Base-by-base conservation (phyloP, 2,888 invertebrate genomes). In the Strigamia transsilvanica region DNA sequence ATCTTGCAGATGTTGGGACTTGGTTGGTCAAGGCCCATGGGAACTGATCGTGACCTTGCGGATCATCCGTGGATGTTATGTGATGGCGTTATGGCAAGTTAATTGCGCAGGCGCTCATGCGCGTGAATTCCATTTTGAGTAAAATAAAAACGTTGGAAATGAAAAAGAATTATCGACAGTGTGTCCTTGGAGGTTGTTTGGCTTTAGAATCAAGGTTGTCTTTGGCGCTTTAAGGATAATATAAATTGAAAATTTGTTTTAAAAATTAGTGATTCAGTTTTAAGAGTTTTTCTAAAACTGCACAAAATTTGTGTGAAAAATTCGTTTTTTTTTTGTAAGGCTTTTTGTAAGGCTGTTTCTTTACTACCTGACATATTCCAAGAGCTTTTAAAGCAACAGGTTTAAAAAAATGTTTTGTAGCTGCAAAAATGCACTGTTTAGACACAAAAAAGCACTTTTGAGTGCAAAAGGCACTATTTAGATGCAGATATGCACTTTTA, bases 11-110 rank as follows among this genome's bases (percentile, higher is more conserved):
- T 61, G 61, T 5, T 61, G 10, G 61, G 61, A 7, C 61, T 61
- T 61, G 61, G 18, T 7, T 61, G 61, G 61, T 61, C 23, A 61
- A 61, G 61, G 61, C 61, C 6, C 61, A 18, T 61, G 61, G 61
- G 61, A 61, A 61, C 18, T 61, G 61, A 61, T 61, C 61, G 61
- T 61, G 61, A 61, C 61, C 61, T 61, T 61, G 61, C 61, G 61
- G 10, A 61, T 61, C 18, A 61, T 61, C 61, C n/a, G 61, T 18
- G 61, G 61, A 15, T 15, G n/a, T 61, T 61, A 23, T 10, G 18
- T 18, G 18, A 21, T 18, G 61, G 15, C 10, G 18, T 18, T 18
- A 21, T 18, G 61, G 15, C 10, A 18, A 18, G 18, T 61, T 9
- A 61, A 15, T 46, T 61, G 61, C 61, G 18, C 18, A 61, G n/a